Evolutionary conservation across 2,113 vertebrate species (phyloP).

Genomic region (Alouatta palliata): DNA sequence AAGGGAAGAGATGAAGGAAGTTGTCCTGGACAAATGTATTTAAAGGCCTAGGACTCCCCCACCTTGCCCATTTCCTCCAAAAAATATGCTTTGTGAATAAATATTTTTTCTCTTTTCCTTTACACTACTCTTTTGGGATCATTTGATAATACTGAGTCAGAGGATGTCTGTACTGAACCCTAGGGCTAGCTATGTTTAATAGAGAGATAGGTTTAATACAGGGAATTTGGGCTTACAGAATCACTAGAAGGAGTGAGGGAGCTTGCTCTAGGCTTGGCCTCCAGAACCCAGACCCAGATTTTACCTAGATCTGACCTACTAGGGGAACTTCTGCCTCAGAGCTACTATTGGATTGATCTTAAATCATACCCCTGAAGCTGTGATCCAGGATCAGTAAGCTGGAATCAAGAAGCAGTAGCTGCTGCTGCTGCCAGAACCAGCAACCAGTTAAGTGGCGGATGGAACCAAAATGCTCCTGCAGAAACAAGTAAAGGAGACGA

Average conservation of each 20-base stretch:
- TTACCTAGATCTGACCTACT: slow-evolving; percentile 19
- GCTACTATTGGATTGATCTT: neutral
- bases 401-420: neutral
- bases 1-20: neutral
- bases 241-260: neutral
- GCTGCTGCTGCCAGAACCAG: neutral
- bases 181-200: neutral
- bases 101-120: neutral
- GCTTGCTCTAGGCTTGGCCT: neutral
- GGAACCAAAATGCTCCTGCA: neutral
- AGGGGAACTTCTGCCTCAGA: neutral
- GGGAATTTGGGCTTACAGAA: neutral
- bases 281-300: neutral
- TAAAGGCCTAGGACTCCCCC: neutral
- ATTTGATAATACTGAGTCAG: neutral
- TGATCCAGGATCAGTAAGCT: neutral
- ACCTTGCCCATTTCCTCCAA: neutral
- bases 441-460: neutral
- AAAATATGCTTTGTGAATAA: slow-evolving; percentile 4
- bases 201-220: slow-evolving; percentile 18
- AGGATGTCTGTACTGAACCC: neutral
- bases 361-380: neutral
- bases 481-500: slow-evolving; percentile 14
- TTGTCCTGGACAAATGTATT: neutral
- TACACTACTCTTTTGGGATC: neutral